Evolutionary conservation across 1,140 invertebrate species (phyloP), one percentile per base, ranked within the genome.

Genomic region (Eriocheir sinensis): DNA sequence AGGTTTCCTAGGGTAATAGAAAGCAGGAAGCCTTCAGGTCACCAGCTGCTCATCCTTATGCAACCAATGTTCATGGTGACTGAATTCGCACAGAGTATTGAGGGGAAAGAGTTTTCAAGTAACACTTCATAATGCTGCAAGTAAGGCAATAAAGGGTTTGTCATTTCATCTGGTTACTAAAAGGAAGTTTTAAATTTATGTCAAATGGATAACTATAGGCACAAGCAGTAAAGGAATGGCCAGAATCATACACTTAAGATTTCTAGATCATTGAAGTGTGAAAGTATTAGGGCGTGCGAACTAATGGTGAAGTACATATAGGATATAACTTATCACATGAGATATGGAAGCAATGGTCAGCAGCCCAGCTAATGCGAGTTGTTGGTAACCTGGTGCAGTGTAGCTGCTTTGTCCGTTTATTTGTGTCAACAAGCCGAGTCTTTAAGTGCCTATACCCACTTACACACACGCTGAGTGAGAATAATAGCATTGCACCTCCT

Each of bases 401-500:
- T 36, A 91, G 3, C 60, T 40, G 8, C n/a, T 9, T 48, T 83
- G 38, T 81, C 38, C 48, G 21, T 27, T 32, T 81, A 38, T 60
- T 40, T 91, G 12, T 3, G n/a, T 53, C 32, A n/a, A 38, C 48
- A 44, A 48, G 27, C 9, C 32, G 27, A 48, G 34, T 34, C 80
- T 72, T 89, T 80, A 93, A 93, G 93, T 93, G 92, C 93, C 86
- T 89, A 72, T 27, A 89, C 92, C 83, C 91, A 92, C 44, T 36
- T 36, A 88, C 38, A 89, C 40, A 89, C 40, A 86, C 81, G 38
- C 40, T 80, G 72, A 60, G 83, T 12, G 83, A 89, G 41, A 53
- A 92, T 34, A 83, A 85, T 80, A 34, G 91, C 81, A 85, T 85
- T 93, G 93, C 93, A 93, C 93, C 83, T 17, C 41, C 72, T 89